These are phyloP conservation scores for Tribolium castaneum DNA, from an alignment of 1,140 invertebrate species.

Conservation along the genomic window DNA sequence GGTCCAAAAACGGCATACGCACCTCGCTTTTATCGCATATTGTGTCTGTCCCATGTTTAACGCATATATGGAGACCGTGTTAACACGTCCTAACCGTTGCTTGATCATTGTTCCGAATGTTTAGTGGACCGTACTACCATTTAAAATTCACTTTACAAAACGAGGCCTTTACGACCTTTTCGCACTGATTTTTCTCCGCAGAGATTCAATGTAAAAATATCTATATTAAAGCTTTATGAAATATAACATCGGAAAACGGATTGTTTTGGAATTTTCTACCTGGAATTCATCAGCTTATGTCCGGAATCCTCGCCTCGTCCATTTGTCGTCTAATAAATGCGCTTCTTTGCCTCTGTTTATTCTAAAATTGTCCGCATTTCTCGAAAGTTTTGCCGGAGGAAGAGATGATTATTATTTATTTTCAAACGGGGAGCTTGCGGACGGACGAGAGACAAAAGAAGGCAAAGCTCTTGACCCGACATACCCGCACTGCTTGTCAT, in stretches of 20 bases:
- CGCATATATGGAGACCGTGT: conserved; percentile 26
- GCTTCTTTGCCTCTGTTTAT: conserved; percentile 5
- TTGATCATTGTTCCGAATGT: conserved; percentile 36
- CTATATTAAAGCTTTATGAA: conserved; percentile 6
- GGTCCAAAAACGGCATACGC: conserved; percentile 28
- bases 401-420: not conserved
- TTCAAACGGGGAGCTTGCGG: too few relatives aligned
- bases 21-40: conserved; percentile 27
- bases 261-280: conserved; percentile 19
- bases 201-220: not conserved
- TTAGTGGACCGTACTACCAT: conserved; percentile 34
- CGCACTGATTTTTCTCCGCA: not conserved
- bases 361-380: not conserved
- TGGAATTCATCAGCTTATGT: conserved; percentile 15
- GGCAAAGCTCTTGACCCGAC: too few relatives aligned
- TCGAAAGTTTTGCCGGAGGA: not conserved
- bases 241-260: not conserved
- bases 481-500: too few relatives aligned
- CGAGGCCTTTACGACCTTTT: not conserved
- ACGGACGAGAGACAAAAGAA: too few relatives aligned
- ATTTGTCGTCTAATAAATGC: conserved; percentile 10
- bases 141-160: conserved; percentile 41
- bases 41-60: conserved; percentile 29
- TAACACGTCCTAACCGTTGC: conserved; percentile 18
- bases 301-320: conserved; percentile 6